Base-by-base conservation (phyloP, 2,113 vertebrate species). In the Oncorhynchus gorbuscha region DNA sequence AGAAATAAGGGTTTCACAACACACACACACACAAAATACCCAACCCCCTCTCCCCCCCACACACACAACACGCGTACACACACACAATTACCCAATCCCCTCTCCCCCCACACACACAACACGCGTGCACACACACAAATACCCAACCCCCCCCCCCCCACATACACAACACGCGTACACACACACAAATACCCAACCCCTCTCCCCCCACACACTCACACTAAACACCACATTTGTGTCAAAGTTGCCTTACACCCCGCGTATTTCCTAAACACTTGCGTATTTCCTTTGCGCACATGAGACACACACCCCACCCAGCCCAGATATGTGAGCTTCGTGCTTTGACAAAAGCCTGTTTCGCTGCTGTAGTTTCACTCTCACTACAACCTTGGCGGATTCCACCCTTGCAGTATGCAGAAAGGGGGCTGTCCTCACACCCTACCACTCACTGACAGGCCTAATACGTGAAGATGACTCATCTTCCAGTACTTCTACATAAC, bases 291-390 rank as follows among this genome's bases (percentile, higher is more conserved):
- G n/a, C 8, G 20, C 59, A 22, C 59, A 55, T 18, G 1, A 62
- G 59, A 62, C 59, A 62, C 59, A 62, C 59, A 45, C 39, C 39
- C 2, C 39, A 45, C 59, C 5, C 59, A 61, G 30, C 30, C 14
- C 66, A 62, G 59, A 62, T 62, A n/a, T 62, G 59, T 62, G 20
- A 22, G n/a, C n/a, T 1, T 13, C 1, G 59, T 69, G 67, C 14
- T 69, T 39, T n/a, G 67, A 39, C 30, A 69, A 35, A 16, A 39
- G 32, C 1, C 1, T 6, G 67, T 69, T 35, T 69, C 18, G 30
- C 18, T 35, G 28, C 18, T 32, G 66, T 20, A 9, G 66, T 69
- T 69, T 69, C 66, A 69, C 66, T 67, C 65, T 69, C 67, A n/a
- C 30, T 35, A 18, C 14, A 12, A 68, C 66, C 30, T 30, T 4